These are phyloP conservation scores for Amitus sp. DNA, from an alignment of 2,888 invertebrate species.

Conservation along the genomic window DNA sequence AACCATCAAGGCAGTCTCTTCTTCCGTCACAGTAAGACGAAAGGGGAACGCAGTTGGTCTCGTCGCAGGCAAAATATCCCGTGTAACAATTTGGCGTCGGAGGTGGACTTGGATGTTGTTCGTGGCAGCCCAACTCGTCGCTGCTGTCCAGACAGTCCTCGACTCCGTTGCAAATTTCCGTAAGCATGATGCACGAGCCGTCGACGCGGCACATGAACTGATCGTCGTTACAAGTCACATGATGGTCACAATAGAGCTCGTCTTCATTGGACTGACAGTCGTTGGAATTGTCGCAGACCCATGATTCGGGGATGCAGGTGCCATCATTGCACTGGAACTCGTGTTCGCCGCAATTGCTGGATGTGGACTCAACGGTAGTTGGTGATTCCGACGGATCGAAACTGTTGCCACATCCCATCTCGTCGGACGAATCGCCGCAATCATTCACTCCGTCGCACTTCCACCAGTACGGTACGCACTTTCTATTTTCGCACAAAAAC, in stretches of 20 bases:
- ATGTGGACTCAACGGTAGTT: conserved; percentile 42
- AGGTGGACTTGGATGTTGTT: conserved; percentile 55
- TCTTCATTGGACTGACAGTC: conserved; percentile 74
- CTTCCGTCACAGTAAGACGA: conserved; percentile 74
- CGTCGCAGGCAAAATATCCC: conserved; percentile 72
- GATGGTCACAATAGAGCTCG: conserved; percentile 68
- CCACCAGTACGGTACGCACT: conserved; percentile 84
- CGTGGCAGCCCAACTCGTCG: conserved; percentile 68
- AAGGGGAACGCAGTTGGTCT: conserved; percentile 71
- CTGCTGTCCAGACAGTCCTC: conserved; percentile 69
- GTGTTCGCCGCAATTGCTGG: conserved; percentile 67
- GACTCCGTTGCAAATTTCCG: conserved; percentile 67
- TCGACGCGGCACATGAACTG: conserved; percentile 73
- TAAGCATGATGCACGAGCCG: conserved; percentile 71
- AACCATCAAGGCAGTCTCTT: conserved; percentile 78
- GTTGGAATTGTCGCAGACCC: conserved; percentile 72
- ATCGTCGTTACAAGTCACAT: conserved; percentile 59
- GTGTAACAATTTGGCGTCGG: conserved; percentile 66
- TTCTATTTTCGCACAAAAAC: conserved; percentile 78
- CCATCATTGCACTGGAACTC: conserved; percentile 71
- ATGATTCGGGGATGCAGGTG: conserved; percentile 70
- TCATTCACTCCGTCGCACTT: conserved; percentile 80
- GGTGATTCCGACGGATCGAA: conserved; percentile 35
- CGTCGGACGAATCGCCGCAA: conserved; percentile 81
- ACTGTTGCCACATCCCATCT: conserved; percentile 70